A percentile compares a stretch with the other conserved stretches of the same genome.
These are phyloP conservation scores for Carapus acus DNA, from an alignment of 2,797 vertebrate species.

Conservation along the genomic window DNA sequence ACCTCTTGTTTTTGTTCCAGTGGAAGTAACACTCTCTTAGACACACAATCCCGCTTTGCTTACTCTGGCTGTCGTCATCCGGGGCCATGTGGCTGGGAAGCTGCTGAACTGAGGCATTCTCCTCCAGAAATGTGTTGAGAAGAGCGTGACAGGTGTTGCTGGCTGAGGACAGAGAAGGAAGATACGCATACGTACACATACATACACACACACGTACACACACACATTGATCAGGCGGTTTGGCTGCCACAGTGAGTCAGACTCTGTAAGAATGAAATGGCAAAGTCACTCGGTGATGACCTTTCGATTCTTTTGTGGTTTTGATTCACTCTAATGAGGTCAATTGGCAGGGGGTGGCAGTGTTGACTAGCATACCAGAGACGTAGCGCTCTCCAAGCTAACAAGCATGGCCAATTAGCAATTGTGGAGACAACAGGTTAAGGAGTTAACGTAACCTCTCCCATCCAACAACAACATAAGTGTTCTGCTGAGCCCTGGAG, in stretches of 20 bases:
- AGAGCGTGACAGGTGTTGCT: slow-evolving; percentile 47
- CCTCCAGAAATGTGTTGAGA: slow-evolving; percentile 50
- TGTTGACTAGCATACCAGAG: slow-evolving; percentile 31
- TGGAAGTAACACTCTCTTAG: slow-evolving; percentile 15
- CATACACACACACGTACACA: no score
- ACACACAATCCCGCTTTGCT: slow-evolving; percentile 19
- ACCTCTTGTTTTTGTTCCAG: slow-evolving; percentile 8
- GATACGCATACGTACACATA: no score
- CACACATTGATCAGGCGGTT: no score
- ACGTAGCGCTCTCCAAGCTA: slow-evolving; percentile 40
- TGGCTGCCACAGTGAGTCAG: no score
- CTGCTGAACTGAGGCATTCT: slow-evolving; percentile 40
- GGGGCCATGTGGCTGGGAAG: slow-evolving; percentile 37
- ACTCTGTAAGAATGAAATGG: no score
- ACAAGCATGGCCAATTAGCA: slow-evolving; percentile 46
- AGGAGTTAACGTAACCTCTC: slow-evolving; percentile 37
- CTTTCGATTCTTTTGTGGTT: no score
- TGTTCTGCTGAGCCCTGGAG: slow-evolving; percentile 45
- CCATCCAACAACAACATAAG: slow-evolving; percentile 41
- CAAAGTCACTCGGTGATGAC: no score
- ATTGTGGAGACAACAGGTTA: slow-evolving; percentile 22
- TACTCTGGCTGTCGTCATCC: slow-evolving; percentile 55
- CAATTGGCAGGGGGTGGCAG: not conserved
- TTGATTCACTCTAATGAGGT: no score
- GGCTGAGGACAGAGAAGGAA: slow-evolving; percentile 46